Conservation (phyloP, 2,888 invertebrate genomes). For the Pyrrhia umbra region DNA sequence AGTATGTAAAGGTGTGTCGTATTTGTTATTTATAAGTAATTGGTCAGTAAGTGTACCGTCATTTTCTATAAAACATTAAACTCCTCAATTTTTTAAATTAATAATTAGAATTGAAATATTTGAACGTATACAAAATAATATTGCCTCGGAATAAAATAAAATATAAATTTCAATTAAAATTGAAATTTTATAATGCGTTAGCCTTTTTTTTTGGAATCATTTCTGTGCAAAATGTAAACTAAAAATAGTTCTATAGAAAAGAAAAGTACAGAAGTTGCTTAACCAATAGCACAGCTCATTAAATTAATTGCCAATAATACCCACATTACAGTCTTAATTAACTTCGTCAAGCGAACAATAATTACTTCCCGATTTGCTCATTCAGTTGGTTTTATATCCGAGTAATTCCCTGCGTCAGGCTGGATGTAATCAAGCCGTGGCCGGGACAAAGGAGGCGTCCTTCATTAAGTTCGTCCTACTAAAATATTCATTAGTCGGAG, state of each 20-base stretch:
- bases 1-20: not conserved
- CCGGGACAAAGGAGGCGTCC: conserved; percentile 83
- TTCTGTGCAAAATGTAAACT: no score
- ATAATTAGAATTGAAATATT: no score
- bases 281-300: conserved; percentile 10
- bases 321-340: conserved; percentile 33
- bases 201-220: no score
- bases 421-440: conserved; percentile 83
- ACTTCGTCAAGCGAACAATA: conserved; percentile 29
- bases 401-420: conserved; percentile 66
- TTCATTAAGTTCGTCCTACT: conserved; percentile 85
- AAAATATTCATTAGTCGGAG: conserved; percentile 85
- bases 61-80: no score
- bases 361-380: conserved; percentile 35
- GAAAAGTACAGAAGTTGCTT: not conserved
- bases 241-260: conserved; percentile 1
- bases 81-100: no score
- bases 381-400: conserved; percentile 66
- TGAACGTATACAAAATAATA: no score
- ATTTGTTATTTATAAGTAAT: no score
- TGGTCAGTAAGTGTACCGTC: not conserved
- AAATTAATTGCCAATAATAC: conserved; percentile 26
- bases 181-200: no score
- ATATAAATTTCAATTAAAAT: no score
- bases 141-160: no score